These are phyloP conservation scores for Pseudomyrmex flavicornis DNA, from an alignment of 1,140 invertebrate genomes.

Conservation along the genomic window DNA sequence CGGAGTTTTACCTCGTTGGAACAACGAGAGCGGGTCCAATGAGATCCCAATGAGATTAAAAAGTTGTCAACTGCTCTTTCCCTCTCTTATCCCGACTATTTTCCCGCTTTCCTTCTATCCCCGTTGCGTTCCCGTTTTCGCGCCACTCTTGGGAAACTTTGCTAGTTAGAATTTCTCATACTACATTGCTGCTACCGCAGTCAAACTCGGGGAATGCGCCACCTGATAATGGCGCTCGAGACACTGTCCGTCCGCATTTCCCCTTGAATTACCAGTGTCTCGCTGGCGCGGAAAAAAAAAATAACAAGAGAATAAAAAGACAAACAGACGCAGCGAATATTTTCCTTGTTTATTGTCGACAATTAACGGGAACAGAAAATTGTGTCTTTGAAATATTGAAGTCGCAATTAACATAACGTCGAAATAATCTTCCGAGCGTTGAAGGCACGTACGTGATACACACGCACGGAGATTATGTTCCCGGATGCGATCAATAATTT, in stretches of 20 bases:
- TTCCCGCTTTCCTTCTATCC: constrained; percentile 40
- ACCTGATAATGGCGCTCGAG: constrained; percentile 50
- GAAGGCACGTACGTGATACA: not conserved
- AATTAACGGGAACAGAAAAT: constrained; percentile 6
- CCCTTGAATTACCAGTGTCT: constrained; percentile 43
- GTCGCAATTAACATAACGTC: constrained; percentile 1
- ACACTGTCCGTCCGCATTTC: constrained; percentile 41
- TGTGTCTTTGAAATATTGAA: not conserved
- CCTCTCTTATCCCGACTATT: constrained; percentile 47
- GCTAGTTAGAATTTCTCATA: constrained; percentile 75
- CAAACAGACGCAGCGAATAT: not conserved
- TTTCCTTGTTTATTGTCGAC: constrained; percentile 17
- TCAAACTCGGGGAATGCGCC: constrained; percentile 63
- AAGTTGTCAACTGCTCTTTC: constrained; percentile 76
- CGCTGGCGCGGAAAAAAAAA: not conserved
- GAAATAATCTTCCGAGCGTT: constrained; percentile 8
- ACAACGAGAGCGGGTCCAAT: constrained; percentile 72
- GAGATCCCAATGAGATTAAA: constrained; percentile 77
- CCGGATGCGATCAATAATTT: not conserved
- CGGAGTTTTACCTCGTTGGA: constrained; percentile 69
- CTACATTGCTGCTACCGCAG: constrained; percentile 55
- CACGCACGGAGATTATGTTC: not conserved
- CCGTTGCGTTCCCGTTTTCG: constrained; percentile 47
- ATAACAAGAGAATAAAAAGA: too few species aligned
- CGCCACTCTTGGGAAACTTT: constrained; percentile 67